Evolutionary conservation across 2,797 vertebrate species (phyloP).

Genomic region (Semotilus atromaculatus): DNA sequence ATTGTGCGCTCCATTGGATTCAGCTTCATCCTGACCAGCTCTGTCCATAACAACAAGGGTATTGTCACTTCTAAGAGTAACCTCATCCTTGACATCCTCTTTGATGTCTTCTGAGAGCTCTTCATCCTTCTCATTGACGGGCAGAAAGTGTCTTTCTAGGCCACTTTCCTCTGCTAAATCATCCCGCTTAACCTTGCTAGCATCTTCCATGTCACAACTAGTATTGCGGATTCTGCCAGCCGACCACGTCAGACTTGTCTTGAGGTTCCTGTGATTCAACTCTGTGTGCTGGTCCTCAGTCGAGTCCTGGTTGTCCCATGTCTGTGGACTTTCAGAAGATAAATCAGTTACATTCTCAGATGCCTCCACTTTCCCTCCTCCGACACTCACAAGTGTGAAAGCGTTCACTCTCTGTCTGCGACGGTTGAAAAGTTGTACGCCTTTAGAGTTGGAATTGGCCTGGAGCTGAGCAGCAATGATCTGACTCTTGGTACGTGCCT

Average conservation of each 20-base stretch:
- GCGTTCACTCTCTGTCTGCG: conserved; percentile 90
- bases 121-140: conserved; percentile 73
- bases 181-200: conserved; percentile 68
- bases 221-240: conserved; percentile 55
- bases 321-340: conserved; percentile 63
- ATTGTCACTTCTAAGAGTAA: conserved; percentile 58
- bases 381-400: conserved; percentile 81
- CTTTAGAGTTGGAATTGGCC: conserved; percentile 87
- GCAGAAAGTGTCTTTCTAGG: conserved; percentile 80
- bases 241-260: conserved; percentile 57
- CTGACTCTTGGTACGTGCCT: conserved; percentile 88
- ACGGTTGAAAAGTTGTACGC: conserved; percentile 93
- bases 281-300: conserved; percentile 75
- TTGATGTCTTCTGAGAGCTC: conserved; percentile 65
- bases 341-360: conserved; percentile 65
- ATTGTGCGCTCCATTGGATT: conserved; percentile 62
- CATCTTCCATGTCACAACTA: conserved; percentile 76
- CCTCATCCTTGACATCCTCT: conserved; percentile 64
- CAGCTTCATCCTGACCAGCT: conserved; percentile 57
- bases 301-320: conserved; percentile 74
- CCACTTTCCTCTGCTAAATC: conserved; percentile 64
- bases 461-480: conserved; percentile 93
- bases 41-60: conserved; percentile 57
- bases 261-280: conserved; percentile 69
- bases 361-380: conserved; percentile 60